Conservation (phyloP, 1,140 invertebrate species). For the Sinella curviseta region DNA sequence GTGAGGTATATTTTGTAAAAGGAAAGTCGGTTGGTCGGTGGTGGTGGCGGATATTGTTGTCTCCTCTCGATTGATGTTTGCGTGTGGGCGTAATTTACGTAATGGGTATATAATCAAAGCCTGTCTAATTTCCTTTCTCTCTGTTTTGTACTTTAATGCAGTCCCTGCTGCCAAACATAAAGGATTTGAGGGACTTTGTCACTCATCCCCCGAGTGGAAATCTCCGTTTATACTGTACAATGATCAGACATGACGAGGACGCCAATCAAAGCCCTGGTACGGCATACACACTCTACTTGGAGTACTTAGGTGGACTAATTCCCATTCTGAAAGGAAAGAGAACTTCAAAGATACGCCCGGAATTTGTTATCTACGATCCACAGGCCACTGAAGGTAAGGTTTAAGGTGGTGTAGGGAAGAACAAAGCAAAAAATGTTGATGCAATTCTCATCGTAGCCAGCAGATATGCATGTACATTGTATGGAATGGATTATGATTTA, state of each 20-base stretch:
- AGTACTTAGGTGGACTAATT: constrained; percentile 93
- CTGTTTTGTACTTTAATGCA: constrained; percentile 55
- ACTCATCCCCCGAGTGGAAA: constrained; percentile 81
- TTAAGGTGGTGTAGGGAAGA: constrained; percentile 37
- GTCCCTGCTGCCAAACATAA: constrained; percentile 90
- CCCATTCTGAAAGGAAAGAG: constrained; percentile 92
- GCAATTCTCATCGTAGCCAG: no score
- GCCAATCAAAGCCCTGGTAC: constrained; percentile 64
- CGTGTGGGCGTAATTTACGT: not conserved
- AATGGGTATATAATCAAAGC: not conserved
- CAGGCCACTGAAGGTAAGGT: constrained; percentile 71
- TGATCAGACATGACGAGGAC: constrained; percentile 89
- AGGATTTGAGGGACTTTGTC: constrained; percentile 86
- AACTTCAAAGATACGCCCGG: constrained; percentile 93
- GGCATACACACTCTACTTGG: constrained; percentile 92
- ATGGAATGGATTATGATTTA: no score
- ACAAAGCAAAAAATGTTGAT: no score
- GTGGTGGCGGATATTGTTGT: no score
- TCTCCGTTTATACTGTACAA: constrained; percentile 89
- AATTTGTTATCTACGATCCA: constrained; percentile 97
- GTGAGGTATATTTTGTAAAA: no score
- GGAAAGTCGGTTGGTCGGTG: no score
- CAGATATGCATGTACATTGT: no score
- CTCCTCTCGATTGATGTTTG: no score
- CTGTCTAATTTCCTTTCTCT: not conserved